Conservation (phyloP, 2,797 vertebrate species). For the Ctenopoma multispine region DNA sequence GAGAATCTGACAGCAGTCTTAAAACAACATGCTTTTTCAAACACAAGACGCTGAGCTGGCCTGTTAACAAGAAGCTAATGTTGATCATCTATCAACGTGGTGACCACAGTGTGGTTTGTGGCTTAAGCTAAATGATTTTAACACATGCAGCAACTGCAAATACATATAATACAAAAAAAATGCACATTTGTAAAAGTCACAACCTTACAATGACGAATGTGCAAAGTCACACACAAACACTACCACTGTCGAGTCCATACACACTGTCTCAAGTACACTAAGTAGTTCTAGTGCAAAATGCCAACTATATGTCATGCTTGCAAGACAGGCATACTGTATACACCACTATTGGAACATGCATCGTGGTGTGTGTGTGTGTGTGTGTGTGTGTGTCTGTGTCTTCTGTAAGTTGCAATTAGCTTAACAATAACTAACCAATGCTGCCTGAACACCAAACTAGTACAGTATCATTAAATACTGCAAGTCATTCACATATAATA, state of each 20-base stretch:
- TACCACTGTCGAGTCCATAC: not conserved
- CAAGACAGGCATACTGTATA: not conserved
- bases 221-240: not conserved
- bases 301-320: slow-evolving; percentile 53
- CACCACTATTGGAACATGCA: slow-evolving; percentile 41
- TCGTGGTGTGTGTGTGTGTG: slow-evolving; percentile 2
- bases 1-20: slow-evolving; percentile 26
- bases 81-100: not conserved
- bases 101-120: not conserved
- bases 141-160: not conserved
- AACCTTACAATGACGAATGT: slow-evolving; percentile 2
- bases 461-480: not conserved
- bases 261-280: not conserved
- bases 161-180: not conserved
- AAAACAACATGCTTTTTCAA: slow-evolving; percentile 53
- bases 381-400: slow-evolving; percentile 9
- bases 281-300: slow-evolving; percentile 5
- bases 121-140: not conserved
- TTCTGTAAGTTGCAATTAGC: slow-evolving; percentile 7
- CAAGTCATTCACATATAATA: not conserved
- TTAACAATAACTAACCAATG: slow-evolving; percentile 12
- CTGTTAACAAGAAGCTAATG: not conserved
- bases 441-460: slow-evolving; percentile 3
- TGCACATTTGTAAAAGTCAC: not conserved
- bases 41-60: slow-evolving; percentile 25